Evolutionary conservation across 1,140 invertebrate species (phyloP).

Genomic region (Atta colombica): DNA sequence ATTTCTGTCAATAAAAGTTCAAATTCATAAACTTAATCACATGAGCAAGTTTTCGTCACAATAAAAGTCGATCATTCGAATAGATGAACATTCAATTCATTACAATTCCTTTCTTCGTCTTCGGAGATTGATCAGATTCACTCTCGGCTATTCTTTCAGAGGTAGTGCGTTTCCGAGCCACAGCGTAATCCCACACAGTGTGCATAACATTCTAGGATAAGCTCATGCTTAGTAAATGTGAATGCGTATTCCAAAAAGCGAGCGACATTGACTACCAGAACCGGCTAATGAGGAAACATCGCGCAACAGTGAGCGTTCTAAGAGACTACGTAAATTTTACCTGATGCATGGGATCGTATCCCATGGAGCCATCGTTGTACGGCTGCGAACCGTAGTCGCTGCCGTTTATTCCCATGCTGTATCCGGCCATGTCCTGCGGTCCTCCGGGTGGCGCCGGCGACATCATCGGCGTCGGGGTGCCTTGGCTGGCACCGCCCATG

Average conservation of each 20-base stretch:
- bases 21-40: not conserved
- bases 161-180: slow-evolving; percentile 13
- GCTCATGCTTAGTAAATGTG: slow-evolving; percentile 36
- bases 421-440: slow-evolving; percentile 94
- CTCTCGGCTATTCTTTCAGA: no score
- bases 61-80: not conserved
- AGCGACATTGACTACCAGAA: slow-evolving; percentile 10
- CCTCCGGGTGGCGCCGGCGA: slow-evolving; percentile 93
- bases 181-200: not conserved
- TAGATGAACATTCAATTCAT: not conserved
- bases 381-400: slow-evolving; percentile 94
- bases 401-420: slow-evolving; percentile 94
- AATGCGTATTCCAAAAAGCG: slow-evolving; percentile 29
- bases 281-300: slow-evolving; percentile 25
- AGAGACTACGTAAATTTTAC: slow-evolving; percentile 81
- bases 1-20: not conserved
- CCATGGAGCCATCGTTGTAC: slow-evolving; percentile 94
- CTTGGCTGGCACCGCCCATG: slow-evolving; percentile 93
- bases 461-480: slow-evolving; percentile 97
- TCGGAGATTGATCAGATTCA: not conserved
- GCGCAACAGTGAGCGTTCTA: not conserved
- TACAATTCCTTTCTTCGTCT: not conserved
- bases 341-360: slow-evolving; percentile 96
- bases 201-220: not conserved
- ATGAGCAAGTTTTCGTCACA: not conserved